Conservation (phyloP, 2,888 invertebrate genomes). For the Hirtodrosophila histrioides region DNA sequence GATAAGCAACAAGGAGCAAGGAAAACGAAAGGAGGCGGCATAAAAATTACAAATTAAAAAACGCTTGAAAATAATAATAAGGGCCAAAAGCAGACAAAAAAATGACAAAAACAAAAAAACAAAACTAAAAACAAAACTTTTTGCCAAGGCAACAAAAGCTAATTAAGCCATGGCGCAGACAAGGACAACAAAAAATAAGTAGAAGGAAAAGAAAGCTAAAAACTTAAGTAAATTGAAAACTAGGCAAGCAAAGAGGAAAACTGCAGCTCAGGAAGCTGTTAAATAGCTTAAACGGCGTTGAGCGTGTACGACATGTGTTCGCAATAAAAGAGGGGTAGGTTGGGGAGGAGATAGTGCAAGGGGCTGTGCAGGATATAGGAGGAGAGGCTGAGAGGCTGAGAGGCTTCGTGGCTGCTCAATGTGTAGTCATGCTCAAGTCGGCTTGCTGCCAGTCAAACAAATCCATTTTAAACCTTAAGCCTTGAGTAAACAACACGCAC, state of each 20-base stretch:
- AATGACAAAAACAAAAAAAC: conserved; percentile 9
- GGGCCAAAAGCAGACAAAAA: conserved; percentile 47
- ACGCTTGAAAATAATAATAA: conserved; percentile 71
- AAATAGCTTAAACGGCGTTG: conserved; percentile 69
- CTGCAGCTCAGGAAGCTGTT: conserved; percentile 64
- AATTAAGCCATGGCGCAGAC: conserved; percentile 66
- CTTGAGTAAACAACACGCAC: conserved; percentile 75
- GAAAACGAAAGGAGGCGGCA: conserved; percentile 39
- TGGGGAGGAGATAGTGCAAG: too few species aligned
- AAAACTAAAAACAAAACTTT: conserved; percentile 32
- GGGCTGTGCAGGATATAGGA: neutral
- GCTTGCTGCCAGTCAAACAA: conserved; percentile 76
- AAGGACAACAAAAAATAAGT: conserved; percentile 12
- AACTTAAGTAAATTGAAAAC: conserved; percentile 65
- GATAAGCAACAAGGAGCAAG: conserved; percentile 11
- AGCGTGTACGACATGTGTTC: conserved; percentile 73
- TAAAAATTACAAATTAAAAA: conserved; percentile 73
- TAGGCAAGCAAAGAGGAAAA: conserved; percentile 57
- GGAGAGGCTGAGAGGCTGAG: neutral
- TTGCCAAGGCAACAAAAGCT: conserved; percentile 67
- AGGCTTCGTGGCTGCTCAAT: conserved; percentile 36
- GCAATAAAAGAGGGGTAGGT: conserved; percentile 14
- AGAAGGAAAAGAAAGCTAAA: conserved; percentile 23
- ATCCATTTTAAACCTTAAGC: conserved; percentile 78
- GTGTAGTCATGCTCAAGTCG: conserved; percentile 64